A percentile compares a stretch with the other conserved stretches of the same genome.
phyloP scores from a whole-genome alignment of 2,797 vertebrate species.

The Hydrophis major region DNA sequence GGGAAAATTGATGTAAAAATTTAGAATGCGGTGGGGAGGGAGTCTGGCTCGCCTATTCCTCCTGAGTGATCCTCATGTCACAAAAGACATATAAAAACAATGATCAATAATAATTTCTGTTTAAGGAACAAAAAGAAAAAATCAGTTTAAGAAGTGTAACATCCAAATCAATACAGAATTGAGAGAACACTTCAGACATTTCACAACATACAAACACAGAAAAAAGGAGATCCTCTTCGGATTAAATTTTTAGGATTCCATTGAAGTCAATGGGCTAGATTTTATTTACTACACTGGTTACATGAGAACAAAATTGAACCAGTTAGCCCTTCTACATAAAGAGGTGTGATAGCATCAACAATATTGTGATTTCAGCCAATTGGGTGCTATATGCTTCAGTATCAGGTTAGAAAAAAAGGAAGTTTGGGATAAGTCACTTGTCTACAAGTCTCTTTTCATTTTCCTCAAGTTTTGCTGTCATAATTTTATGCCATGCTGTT shows the following conservation, averaged over 20 bases:
- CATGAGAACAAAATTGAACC: conserved; percentile 3
- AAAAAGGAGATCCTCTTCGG: background rate
- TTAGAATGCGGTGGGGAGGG: conserved; percentile 66
- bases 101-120: conserved; percentile 70
- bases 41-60: conserved; percentile 82
- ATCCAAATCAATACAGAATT: conserved; percentile 65
- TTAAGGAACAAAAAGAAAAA: conserved; percentile 68
- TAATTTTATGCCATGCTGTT: background rate
- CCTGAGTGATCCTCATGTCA: conserved; percentile 82
- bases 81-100: conserved; percentile 76
- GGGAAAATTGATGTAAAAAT: conserved; percentile 21
- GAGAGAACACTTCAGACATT: conserved; percentile 68
- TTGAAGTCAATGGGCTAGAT: conserved; percentile 31
- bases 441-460: background rate
- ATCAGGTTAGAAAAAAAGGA: background rate
- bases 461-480: background rate
- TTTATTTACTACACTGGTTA: background rate
- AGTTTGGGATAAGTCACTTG: background rate
- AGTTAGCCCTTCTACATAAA: background rate
- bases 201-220: conserved; percentile 62
- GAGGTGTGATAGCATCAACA: background rate
- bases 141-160: conserved; percentile 68
- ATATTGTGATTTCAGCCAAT: background rate
- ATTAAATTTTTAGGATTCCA: conserved; percentile 7
- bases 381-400: background rate